Conservation (phyloP, 2,888 invertebrate species). For the Dendrolimus pini region DNA sequence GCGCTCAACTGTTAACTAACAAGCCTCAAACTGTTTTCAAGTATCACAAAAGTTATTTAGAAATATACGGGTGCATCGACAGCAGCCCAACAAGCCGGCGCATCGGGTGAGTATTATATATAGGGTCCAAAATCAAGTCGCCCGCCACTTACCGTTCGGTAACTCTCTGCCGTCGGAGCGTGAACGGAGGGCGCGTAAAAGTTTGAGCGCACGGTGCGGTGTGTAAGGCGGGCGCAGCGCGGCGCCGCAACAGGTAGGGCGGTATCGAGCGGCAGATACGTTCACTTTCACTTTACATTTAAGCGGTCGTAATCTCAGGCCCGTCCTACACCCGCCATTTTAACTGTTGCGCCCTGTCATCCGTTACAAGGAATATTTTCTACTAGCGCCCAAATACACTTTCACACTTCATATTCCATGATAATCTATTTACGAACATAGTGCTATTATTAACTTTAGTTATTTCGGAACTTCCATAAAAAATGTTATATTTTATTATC, state of each 20-base stretch:
- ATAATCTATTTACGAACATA: too few relatives aligned
- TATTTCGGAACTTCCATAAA: too few relatives aligned
- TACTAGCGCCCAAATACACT: constrained; percentile 3
- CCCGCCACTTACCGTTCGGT: not conserved
- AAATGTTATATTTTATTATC: too few relatives aligned
- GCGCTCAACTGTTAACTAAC: constrained; percentile 27
- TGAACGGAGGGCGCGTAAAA: constrained; percentile 46
- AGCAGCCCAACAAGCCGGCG: constrained; percentile 28
- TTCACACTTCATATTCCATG: too few relatives aligned
- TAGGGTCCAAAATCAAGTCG: not conserved
- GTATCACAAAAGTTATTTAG: constrained; percentile 45
- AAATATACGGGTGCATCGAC: constrained; percentile 35
- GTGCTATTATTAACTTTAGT: too few relatives aligned
- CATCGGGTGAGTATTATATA: constrained; percentile 44
- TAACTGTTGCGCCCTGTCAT: constrained; percentile 19
- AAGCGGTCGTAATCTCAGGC: constrained; percentile 41
- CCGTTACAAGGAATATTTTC: constrained; percentile 6
- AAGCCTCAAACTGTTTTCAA: constrained; percentile 54
- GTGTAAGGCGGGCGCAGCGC: constrained; percentile 40
- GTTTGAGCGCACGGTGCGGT: constrained; percentile 33
- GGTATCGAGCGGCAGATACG: constrained; percentile 51
- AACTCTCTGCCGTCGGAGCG: constrained; percentile 14
- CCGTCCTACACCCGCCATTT: constrained; percentile 47
- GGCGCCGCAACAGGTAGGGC: constrained; percentile 60
- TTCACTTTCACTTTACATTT: constrained; percentile 49